These are phyloP conservation scores for Nematopogon swammerdamellus DNA, from an alignment of 2,888 invertebrate species.

Conservation along the genomic window DNA sequence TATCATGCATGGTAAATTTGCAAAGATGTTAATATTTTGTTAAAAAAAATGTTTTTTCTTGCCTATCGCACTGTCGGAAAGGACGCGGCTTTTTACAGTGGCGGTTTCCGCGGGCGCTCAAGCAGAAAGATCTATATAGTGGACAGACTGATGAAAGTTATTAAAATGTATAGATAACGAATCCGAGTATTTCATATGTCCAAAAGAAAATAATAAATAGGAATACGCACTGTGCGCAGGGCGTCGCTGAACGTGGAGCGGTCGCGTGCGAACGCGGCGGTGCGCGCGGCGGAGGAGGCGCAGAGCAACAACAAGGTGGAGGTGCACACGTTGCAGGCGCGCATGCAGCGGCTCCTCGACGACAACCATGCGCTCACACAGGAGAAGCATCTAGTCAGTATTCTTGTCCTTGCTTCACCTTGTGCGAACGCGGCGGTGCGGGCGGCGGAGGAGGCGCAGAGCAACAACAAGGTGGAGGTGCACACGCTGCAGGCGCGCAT, in stretches of 20 bases:
- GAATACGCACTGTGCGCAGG: constrained; percentile 15
- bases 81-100: no score
- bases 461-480: constrained; percentile 54
- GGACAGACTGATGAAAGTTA: no score
- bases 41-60: no score
- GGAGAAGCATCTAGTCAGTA: constrained; percentile 54
- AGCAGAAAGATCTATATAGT: no score
- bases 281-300: constrained; percentile 58
- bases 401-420: no score
- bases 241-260: constrained; percentile 66
- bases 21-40: no score
- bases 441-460: constrained; percentile 55
- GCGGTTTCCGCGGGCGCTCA: no score
- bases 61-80: no score
- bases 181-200: no score
- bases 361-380: constrained; percentile 61
- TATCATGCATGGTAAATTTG: no score
- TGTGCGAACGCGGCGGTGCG: constrained; percentile 48
- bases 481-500: constrained; percentile 60
- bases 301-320: constrained; percentile 54
- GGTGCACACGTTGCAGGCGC: constrained; percentile 57
- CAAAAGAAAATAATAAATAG: no score
- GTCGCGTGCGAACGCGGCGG: constrained; percentile 47
- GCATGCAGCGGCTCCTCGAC: constrained; percentile 59
- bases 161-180: no score